Percentiles rank a stretch among this genome's conserved stretches.
Conservation (phyloP, 2,113 vertebrate species). For the Tyto alba region DNA sequence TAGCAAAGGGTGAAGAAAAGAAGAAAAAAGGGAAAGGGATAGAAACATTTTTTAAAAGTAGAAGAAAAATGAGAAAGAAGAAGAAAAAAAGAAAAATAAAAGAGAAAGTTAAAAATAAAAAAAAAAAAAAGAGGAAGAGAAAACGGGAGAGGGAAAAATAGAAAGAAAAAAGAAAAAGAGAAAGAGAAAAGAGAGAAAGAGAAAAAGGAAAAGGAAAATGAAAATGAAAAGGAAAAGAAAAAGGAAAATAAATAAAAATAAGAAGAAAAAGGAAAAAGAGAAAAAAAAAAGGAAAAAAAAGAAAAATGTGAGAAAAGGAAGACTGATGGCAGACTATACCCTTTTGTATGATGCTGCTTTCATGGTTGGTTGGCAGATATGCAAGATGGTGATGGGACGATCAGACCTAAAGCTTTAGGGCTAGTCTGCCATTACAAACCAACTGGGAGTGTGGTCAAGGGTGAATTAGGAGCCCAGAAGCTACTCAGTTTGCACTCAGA, state of each 20-base stretch:
- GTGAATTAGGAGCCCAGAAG: not conserved
- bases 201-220: rapidly evolving
- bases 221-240: rapidly evolving
- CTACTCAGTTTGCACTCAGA: not conserved
- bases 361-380: not conserved
- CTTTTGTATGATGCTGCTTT: not conserved
- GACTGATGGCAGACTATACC: not conserved
- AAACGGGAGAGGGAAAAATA: rapidly evolving
- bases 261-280: rapidly evolving
- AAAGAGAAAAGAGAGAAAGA: rapidly evolving
- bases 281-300: too few species aligned
- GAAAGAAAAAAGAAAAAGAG: too few species aligned
- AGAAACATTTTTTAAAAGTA: not conserved
- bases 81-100: too few species aligned
- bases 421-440: not conserved
- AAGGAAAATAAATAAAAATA: rapidly evolving
- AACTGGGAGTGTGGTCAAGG: not conserved
- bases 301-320: not conserved
- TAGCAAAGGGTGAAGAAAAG: not conserved
- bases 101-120: too few species aligned
- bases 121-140: too few species aligned
- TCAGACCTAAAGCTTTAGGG: not conserved
- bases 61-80: too few species aligned
- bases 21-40: not conserved
- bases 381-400: not conserved